Base-by-base conservation (phyloP, 1,140 invertebrate species). In the Nomia melanderi region DNA sequence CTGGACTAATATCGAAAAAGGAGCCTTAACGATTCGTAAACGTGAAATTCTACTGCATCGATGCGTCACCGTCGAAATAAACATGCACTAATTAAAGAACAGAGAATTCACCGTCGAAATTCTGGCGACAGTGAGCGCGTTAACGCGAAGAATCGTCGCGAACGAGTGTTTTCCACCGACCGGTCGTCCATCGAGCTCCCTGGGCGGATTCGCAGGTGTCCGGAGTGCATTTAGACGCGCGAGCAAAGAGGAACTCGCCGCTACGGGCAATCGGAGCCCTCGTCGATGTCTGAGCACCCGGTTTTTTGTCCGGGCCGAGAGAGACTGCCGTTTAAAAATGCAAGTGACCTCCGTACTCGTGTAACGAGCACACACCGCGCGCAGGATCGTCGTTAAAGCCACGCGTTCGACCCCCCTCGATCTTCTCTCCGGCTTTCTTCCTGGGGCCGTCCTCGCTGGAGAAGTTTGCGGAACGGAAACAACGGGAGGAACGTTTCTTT, bases 241-340 rank as follows among this genome's bases (percentile, higher is more conserved):
- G 39, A 31, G 39, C 50, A 36, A 41, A 53, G 39, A 39, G 66
- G 4, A 44, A 17, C 41, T 44, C 12, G 12, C 5, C 12, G 41
- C 44, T 54, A 25, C 20, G 56, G 57, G 36, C 39, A 72, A 57
- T 14, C 59, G 33, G 31, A 27, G 54, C 57, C 47, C 62, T 72
- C 44, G 73, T 50, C 66, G 53, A 33, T 56, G 76, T 79, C 79
- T 79, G 71, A 82, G 77, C 53, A 73, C 8, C 20, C 9, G 36
- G 4, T 14, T 14, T 60, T 80, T 83, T 14, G 54, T 57, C 65
- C 50, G 31, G 39, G 56, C 7, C 17, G 23, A 12, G 29, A 14
- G 23, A 12, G 29, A 14, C 39, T 36, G 41, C 50, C 72, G 65
- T 82, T 53, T 79, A 44, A 82, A 82, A 71, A 82, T 82, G 65